Evolutionary conservation across 2,888 invertebrate genomes (phyloP).

Genomic region (Chloromyia formosa): DNA sequence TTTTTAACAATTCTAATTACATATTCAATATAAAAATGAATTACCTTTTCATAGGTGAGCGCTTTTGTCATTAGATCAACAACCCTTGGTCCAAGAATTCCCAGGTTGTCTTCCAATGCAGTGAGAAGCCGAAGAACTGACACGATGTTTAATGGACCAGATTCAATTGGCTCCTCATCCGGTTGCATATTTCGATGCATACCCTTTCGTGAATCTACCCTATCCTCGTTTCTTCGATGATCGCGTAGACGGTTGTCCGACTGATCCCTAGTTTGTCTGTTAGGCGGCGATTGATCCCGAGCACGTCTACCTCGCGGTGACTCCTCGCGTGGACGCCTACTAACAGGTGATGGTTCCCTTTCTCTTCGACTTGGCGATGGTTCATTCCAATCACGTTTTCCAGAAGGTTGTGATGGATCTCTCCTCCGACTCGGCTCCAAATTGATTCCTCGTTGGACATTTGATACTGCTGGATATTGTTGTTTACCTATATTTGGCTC

Average conservation of each 20-base stretch:
- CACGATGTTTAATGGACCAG: conserved; percentile 62
- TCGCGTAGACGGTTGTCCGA: background rate
- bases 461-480: background rate
- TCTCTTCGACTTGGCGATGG: background rate
- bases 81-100: conserved; percentile 81
- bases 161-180: conserved; percentile 56
- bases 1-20: too few species aligned
- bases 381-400: background rate
- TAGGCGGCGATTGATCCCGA: too few species aligned
- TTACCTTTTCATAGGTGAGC: conserved; percentile 72
- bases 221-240: background rate
- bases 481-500: background rate
- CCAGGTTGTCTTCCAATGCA: conserved; percentile 81
- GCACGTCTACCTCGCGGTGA: too few species aligned
- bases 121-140: conserved; percentile 77
- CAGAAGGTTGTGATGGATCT: background rate
- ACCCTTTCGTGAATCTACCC: background rate
- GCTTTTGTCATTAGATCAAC: conserved; percentile 76
- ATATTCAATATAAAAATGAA: background rate
- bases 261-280: too few species aligned
- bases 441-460: background rate
- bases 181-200: background rate
- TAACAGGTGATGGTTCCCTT: background rate
- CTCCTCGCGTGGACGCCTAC: background rate
- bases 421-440: background rate